Evolutionary conservation across 92 coral and sea anemone species (phyloP), one percentile per base, ranked within the genome.

Genomic region (Umimayanthus chanpuru): DNA sequence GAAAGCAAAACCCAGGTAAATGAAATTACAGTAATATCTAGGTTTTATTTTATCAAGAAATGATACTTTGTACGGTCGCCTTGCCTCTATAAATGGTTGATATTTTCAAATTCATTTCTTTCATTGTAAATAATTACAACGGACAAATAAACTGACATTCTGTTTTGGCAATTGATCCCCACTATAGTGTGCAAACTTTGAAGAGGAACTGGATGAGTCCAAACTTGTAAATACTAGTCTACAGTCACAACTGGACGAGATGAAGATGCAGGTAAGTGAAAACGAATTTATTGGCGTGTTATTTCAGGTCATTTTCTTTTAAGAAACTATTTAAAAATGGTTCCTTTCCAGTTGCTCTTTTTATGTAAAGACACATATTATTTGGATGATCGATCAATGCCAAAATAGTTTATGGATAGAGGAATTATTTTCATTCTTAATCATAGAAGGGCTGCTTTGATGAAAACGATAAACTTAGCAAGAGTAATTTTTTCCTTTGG

Each of bases 151-250:
- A 15, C 21, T 2, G 55, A 76, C 14, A 41, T 18, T 43, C 9
- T 58, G n/a, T 21, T 73, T 53, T 64, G 56, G 56, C 29, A 26
- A 55, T 14, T 50, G 25, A 9, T 56, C 11, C 53, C 49, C 40
- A 25, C 77, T 41, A 12, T 82, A 97, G 99, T 91, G 94, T 38
- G 94, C 92, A 12, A 90, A 92, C 87, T 86, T 93, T 47, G 98
- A 97, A 83, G 99, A 97, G 64, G 98, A 97, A 40, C 94, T 97
- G 72, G 93, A 94, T 67, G 96, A 92, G 84, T 93, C 96, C 43
- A 97, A 91, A 82, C 91, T 92, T 21, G 91, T 86, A 84, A 95
- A 95, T 86, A 67, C 79, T 14, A 80, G 89, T 80, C 92, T 97
- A 9, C 94, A 89, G 88, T 91, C 93, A 9, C 96, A 97, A 84